Percentiles rank a stretch among this genome's conserved stretches.
These are phyloP conservation scores for Gymnothorax javanicus DNA, from an alignment of 2,797 vertebrate species.

Conservation along the genomic window DNA sequence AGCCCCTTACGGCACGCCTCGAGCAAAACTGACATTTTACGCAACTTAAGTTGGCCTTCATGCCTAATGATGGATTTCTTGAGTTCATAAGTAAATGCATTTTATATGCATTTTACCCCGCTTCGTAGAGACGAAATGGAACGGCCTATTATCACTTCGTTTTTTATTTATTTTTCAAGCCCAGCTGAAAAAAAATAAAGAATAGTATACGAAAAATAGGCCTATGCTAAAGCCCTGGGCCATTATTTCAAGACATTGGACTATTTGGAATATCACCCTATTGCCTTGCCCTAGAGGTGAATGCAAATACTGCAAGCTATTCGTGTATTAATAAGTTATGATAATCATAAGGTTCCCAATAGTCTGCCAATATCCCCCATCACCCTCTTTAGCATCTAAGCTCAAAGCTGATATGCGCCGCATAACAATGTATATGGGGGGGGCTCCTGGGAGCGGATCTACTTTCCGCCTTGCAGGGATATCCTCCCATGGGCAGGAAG, in stretches of 20 bases:
- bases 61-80: no score
- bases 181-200: not conserved
- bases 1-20: not conserved
- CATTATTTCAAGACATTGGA: not conserved
- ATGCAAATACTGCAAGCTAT: not conserved
- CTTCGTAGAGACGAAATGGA: not conserved
- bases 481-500: constrained; percentile 81
- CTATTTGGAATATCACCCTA: not conserved
- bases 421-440: constrained; percentile 68
- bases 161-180: no score
- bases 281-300: not conserved
- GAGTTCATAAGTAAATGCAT: no score
- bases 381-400: constrained; percentile 75
- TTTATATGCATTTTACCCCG: not conserved
- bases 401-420: constrained; percentile 59
- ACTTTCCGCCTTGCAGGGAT: constrained; percentile 84
- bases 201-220: not conserved
- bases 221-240: not conserved
- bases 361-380: not conserved
- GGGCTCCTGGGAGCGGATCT: constrained; percentile 70
- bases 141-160: not conserved
- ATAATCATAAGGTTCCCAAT: not conserved
- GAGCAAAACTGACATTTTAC: not conserved
- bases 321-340: not conserved
- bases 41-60: not conserved